A percentile compares a stretch with the other conserved stretches of the same genome.
These are phyloP conservation scores for Macrophya annulata DNA, from an alignment of 2,888 invertebrate genomes.

Conservation along the genomic window DNA sequence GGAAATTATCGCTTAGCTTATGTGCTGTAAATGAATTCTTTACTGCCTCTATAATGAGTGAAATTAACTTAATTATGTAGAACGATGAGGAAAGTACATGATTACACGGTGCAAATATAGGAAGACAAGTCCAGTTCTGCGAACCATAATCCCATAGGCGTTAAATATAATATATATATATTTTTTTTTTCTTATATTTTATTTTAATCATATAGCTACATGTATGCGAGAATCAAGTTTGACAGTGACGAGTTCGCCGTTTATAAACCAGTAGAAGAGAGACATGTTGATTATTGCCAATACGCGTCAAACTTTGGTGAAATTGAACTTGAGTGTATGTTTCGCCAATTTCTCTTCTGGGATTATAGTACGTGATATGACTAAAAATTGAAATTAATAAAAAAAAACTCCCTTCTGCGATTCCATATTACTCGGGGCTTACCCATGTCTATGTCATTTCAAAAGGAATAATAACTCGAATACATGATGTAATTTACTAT, in stretches of 20 bases:
- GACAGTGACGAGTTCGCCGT: not conserved
- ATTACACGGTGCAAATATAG: slow-evolving; percentile 46
- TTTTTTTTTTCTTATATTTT: not conserved
- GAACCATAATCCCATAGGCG: not conserved
- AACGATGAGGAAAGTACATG: slow-evolving; percentile 40
- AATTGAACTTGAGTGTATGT: slow-evolving; percentile 22
- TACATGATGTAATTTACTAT: slow-evolving; percentile 40
- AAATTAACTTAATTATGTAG: slow-evolving; percentile 28
- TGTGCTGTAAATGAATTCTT: slow-evolving; percentile 24
- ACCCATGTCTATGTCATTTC: slow-evolving; percentile 2
- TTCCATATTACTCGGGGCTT: not conserved
- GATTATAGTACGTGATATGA: not conserved
- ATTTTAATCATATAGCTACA: not conserved
- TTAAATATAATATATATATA: too few species aligned
- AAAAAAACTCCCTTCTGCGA: not conserved
- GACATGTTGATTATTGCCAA: not conserved
- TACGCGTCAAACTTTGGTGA: slow-evolving; percentile 18
- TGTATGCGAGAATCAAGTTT: slow-evolving; percentile 31
- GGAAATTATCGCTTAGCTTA: slow-evolving; percentile 40
- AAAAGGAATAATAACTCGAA: slow-evolving; percentile 41
- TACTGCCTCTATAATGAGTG: not conserved
- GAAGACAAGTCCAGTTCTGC: slow-evolving; percentile 27
- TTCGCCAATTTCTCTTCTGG: slow-evolving; percentile 34
- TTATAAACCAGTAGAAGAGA: not conserved
- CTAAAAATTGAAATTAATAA: not conserved